These are phyloP conservation scores for Incurvaria masculella DNA, from an alignment of 2,888 invertebrate species.

Conservation along the genomic window DNA sequence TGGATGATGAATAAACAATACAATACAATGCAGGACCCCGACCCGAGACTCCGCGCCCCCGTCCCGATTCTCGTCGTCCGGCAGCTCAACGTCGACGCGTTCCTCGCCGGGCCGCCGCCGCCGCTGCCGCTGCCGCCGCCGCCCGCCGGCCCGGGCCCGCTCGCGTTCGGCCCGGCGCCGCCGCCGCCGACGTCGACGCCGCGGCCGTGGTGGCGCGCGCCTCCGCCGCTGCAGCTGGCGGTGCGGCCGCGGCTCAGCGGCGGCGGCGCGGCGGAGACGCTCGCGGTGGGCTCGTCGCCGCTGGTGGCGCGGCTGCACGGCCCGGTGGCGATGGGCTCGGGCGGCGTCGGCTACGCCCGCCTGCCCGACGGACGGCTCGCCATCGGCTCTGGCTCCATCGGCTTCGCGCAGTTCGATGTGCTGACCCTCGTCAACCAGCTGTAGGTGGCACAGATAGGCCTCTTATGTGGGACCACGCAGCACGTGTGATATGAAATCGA, in stretches of 20 bases:
- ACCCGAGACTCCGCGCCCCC: neutral
- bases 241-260: neutral
- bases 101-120: neutral
- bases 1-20: too few relatives aligned
- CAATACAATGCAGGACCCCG: too few relatives aligned
- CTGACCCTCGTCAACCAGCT: too few relatives aligned
- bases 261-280: neutral
- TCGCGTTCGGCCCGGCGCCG: neutral
- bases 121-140: neutral
- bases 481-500: too few relatives aligned
- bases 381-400: constrained; percentile 36
- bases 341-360: constrained; percentile 33
- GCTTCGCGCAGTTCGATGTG: constrained; percentile 18
- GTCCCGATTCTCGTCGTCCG: neutral
- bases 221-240: neutral
- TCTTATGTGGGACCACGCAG: too few relatives aligned
- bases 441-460: too few relatives aligned
- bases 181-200: neutral
- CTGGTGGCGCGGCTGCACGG: constrained; percentile 15
- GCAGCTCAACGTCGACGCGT: neutral
- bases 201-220: neutral
- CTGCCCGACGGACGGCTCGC: constrained; percentile 33
- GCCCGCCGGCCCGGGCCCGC: neutral
- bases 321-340: constrained; percentile 32
- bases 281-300: constrained; percentile 7